Percentiles rank a stretch among this genome's conserved stretches.
These are phyloP conservation scores for Panthera uncia DNA, from an alignment of 2,113 vertebrate genomes.

Conservation along the genomic window DNA sequence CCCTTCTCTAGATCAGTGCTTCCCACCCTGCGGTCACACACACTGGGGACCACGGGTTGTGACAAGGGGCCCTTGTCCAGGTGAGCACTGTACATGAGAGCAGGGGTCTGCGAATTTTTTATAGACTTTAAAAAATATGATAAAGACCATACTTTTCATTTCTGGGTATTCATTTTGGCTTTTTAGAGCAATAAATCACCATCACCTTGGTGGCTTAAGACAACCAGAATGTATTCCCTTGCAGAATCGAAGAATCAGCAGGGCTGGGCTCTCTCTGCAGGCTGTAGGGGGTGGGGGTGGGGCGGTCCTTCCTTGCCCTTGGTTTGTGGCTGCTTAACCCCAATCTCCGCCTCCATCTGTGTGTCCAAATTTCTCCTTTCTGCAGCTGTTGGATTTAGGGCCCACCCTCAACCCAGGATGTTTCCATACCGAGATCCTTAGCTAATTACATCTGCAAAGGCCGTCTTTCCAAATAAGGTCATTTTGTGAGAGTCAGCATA, in stretches of 20 bases:
- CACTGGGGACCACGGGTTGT: not conserved
- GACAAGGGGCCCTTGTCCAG: not conserved
- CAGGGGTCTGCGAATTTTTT: not conserved
- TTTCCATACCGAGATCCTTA: not conserved
- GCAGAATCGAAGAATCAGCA: not conserved
- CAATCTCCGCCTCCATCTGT: not conserved
- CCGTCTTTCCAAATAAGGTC: not conserved
- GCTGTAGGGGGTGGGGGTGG: not conserved
- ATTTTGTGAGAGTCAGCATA: not conserved
- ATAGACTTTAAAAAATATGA: not conserved
- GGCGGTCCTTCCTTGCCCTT: not conserved
- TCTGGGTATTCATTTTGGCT: not conserved
- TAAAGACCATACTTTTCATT: not conserved
- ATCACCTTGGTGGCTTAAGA: not conserved
- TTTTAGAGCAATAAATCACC: not conserved
- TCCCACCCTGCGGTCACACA: not conserved
- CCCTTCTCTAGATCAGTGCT: not conserved
- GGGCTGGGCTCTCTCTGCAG: not conserved
- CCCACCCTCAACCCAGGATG: not conserved
- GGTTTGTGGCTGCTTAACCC: too few relatives aligned
- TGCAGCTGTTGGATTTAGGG: not conserved
- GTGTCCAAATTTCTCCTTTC: not conserved
- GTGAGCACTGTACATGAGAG: not conserved
- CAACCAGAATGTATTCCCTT: not conserved
- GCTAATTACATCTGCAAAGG: not conserved